Percentiles rank a stretch among this genome's conserved stretches.
Evolutionary conservation across 2,113 vertebrate species (phyloP).

Genomic region (Elanus axillaris): DNA sequence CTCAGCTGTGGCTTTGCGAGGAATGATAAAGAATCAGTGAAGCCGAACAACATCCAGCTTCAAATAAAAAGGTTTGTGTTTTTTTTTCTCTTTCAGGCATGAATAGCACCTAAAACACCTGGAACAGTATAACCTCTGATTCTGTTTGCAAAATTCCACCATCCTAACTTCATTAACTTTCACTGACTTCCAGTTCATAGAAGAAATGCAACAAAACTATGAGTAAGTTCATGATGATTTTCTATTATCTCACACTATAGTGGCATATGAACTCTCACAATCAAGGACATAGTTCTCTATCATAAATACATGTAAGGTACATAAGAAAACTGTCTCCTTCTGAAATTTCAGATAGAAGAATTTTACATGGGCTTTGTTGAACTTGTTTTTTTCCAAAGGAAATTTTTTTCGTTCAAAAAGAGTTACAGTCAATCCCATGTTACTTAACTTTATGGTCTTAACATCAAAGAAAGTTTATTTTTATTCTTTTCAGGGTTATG

Average conservation of each 20-base stretch:
- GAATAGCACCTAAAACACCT: neutral
- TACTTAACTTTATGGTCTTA: neutral
- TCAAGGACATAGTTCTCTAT: neutral
- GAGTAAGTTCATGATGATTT: neutral
- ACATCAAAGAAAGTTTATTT: neutral
- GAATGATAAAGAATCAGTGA: neutral
- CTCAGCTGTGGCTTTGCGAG: neutral
- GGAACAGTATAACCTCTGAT: neutral
- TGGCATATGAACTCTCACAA: neutral
- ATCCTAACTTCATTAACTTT: neutral
- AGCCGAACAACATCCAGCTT: neutral
- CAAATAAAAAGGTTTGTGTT: neutral
- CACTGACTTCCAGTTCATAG: neutral
- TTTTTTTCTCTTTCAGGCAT: neutral
- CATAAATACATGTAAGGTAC: neutral
- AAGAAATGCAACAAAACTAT: neutral
- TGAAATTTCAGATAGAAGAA: neutral
- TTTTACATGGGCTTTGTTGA: neutral
- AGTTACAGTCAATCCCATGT: neutral
- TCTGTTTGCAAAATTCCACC: neutral
- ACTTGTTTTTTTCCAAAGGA: neutral
- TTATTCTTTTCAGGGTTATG: neutral
- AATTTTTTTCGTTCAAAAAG: neutral
- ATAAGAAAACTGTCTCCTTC: neutral
- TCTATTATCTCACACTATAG: neutral